Percentiles rank a stretch among this genome's conserved stretches.
These are phyloP conservation scores for Erebia aethiops DNA, from an alignment of 2,888 invertebrate genomes.

Conservation along the genomic window DNA sequence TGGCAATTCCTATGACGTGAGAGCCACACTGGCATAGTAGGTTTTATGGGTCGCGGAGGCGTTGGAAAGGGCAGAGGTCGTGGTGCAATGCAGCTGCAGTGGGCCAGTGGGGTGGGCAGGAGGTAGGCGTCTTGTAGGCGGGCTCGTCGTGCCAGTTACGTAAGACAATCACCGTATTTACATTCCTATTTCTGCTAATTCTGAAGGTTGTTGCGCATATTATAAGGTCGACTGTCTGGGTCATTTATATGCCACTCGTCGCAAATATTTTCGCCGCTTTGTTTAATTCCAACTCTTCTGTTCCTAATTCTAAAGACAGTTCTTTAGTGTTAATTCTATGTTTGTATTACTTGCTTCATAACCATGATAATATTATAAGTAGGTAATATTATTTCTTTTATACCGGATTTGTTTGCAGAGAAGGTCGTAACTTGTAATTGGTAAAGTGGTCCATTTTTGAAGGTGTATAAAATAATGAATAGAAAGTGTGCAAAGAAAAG, in stretches of 20 bases:
- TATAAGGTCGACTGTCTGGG: constrained; percentile 64
- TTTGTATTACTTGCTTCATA: too few species aligned
- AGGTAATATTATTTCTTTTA: too few species aligned
- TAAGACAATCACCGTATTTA: constrained; percentile 49
- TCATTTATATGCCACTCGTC: constrained; percentile 29
- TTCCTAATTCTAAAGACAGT: neutral
- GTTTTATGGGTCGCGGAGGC: constrained; percentile 47
- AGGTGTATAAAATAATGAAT: too few species aligned
- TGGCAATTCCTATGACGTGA: constrained; percentile 19
- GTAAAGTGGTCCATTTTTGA: too few species aligned
- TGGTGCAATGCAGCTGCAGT: constrained; percentile 66
- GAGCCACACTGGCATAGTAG: constrained; percentile 33
- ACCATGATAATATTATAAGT: too few species aligned
- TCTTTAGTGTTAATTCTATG: neutral
- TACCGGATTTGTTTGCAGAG: neutral
- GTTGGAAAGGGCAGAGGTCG: constrained; percentile 66
- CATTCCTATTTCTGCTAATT: constrained; percentile 62
- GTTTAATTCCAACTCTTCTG: neutral
- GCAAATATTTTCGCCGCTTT: neutral
- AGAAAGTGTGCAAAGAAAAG: too few species aligned
- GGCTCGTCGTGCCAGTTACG: constrained; percentile 40
- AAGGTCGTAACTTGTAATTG: neutral
- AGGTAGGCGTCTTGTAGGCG: constrained; percentile 54
- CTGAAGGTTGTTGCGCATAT: constrained; percentile 72
- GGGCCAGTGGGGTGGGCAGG: constrained; percentile 45